phyloP scores from a whole-genome alignment of 1,140 invertebrate species.

The Drosophila erecta region DNA sequence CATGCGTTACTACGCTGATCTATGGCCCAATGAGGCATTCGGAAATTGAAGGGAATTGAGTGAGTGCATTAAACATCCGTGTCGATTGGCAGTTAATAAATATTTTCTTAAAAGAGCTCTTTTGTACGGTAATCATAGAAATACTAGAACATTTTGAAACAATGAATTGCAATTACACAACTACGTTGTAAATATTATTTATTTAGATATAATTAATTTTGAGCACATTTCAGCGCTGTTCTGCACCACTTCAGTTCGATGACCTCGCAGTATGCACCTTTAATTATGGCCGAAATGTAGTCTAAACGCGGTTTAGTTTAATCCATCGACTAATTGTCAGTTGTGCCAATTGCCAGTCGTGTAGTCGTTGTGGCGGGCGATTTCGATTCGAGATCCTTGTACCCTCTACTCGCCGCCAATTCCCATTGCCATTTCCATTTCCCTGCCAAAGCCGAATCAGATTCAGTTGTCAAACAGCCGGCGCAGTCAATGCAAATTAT shows the following conservation, averaged over 20 bases:
- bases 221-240: neutral
- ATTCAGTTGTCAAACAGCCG: constrained; percentile 34
- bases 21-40: neutral
- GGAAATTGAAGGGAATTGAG: neutral
- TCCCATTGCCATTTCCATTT: neutral
- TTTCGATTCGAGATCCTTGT: neutral
- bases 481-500: constrained; percentile 39
- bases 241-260: neutral
- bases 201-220: neutral
- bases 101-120: no score
- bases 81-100: no score
- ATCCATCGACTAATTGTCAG: constrained; percentile 25
- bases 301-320: neutral
- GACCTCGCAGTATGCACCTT: neutral
- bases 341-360: constrained; percentile 11
- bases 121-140: no score
- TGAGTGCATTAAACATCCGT: neutral
- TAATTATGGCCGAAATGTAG: neutral
- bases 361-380: neutral
- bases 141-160: no score
- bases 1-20: constrained; percentile 17
- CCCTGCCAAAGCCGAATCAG: neutral
- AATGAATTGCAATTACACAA: no score
- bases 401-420: neutral
- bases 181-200: neutral